Evolutionary conservation across 1,140 invertebrate genomes (phyloP).

Genomic region (Drosophila pruinosa): DNA sequence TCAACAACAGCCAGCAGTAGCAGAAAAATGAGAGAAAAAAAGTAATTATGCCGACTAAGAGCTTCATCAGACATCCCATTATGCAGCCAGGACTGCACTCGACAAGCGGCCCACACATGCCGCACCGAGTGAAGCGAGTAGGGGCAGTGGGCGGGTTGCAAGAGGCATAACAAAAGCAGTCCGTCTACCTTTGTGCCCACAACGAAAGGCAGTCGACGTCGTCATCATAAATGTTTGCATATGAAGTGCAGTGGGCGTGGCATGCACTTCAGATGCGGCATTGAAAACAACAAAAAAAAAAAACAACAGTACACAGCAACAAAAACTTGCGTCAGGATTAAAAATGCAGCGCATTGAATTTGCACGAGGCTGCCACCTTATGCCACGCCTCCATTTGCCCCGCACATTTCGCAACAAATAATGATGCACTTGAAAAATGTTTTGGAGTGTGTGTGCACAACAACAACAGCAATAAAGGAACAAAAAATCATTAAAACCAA

Average conservation of each 20-base stretch:
- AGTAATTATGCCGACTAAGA: conserved; percentile 81
- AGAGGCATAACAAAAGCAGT: conserved; percentile 59
- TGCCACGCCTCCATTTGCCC: conserved; percentile 2
- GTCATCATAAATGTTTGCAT: conserved; percentile 77
- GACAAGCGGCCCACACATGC: conserved; percentile 57
- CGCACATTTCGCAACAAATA: conserved; percentile 73
- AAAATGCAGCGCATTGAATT: conserved; percentile 81
- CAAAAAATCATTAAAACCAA: conserved; percentile 66
- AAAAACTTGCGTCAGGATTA: conserved; percentile 76
- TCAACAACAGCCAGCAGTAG: conserved; percentile 2
- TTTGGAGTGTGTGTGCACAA: conserved; percentile 46
- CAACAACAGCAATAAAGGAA: conserved; percentile 37
- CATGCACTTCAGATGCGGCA: conserved; percentile 76
- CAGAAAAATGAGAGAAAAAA: conserved; percentile 46
- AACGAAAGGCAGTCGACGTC: conserved; percentile 25
- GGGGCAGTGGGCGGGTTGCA: background rate
- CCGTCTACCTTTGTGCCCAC: conserved; percentile 65
- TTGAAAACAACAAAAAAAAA: conserved; percentile 49
- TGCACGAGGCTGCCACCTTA: conserved; percentile 46
- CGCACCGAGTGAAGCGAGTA: conserved; percentile 1
- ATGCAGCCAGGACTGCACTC: conserved; percentile 75
- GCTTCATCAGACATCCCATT: conserved; percentile 81
- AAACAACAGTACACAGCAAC: conserved; percentile 3
- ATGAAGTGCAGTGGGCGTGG: conserved; percentile 66
- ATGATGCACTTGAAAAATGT: conserved; percentile 79